Evolutionary conservation across 1,140 invertebrate species (phyloP), one percentile per base, ranked within the genome.

Genomic region (Phortica variegata): DNA sequence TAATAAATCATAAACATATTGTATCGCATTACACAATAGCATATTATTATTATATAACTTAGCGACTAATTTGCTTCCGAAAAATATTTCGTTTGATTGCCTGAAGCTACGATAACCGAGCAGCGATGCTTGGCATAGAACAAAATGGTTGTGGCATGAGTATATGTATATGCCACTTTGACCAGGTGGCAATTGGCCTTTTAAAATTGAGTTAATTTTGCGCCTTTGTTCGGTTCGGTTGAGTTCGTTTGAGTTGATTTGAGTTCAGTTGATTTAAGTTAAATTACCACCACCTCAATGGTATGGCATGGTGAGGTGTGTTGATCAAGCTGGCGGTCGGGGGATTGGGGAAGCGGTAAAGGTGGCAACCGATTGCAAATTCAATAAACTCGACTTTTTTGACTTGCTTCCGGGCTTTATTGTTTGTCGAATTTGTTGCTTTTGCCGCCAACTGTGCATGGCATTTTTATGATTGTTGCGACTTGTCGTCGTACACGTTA

Each of bases 21-120:
- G 68, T 68, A 63, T 63, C 54, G 60, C 60, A 53, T 63, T 63
- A 68, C 63, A 68, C 68, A 63, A 63, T 54, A 49, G 16, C 47
- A 68, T 68, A 66, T 66, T 68, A 68, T 68, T 68, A n/a, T n/a
- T n/a, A n/a, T 68, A 68, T 68, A 60, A 69, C 63, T 68, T 68
- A 52, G 49, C 38, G 54, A 56, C 58, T 63, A 60, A 68, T 68
- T 60, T 40, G 65, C 63, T 68, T 68, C 63, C 63, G 63, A 68
- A 60, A 57, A 57, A 41, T 47, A 39, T 59, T 59, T 53, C 53
- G 44, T 43, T 62, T 34, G 29, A 17, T 47, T 29, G 4, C 50
- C 43, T 31, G 44, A 36, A 34, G n/a, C n/a, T n/a, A n/a, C n/a
- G n/a, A n/a, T n/a, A n/a, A n/a, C n/a, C n/a, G n/a, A n/a, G n/a